phyloP scores from a whole-genome alignment of 2,113 vertebrate species.

The Eira barbara region DNA sequence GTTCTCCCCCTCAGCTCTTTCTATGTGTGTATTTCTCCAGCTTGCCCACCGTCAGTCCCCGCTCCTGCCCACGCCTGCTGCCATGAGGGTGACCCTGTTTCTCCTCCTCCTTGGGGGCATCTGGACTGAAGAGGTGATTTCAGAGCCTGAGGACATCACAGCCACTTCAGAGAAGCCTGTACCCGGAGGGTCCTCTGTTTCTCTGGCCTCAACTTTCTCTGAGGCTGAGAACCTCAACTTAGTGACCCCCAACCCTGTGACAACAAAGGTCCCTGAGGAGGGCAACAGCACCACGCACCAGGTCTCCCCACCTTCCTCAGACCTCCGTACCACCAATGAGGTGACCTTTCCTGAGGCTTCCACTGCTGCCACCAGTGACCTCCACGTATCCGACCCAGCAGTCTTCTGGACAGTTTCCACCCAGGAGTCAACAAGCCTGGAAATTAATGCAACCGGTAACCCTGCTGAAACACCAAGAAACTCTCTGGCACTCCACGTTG shows the following conservation, averaged over 20 bases:
- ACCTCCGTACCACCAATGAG: rapidly evolving
- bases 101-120: slow-evolving; percentile 14
- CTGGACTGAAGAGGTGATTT: background rate
- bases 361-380: rapidly evolving
- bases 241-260: rapidly evolving
- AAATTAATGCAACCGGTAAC: background rate
- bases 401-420: background rate
- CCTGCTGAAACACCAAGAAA: background rate
- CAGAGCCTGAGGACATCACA: rapidly evolving
- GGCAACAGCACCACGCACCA: rapidly evolving
- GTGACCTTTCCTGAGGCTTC: background rate
- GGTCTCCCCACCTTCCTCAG: background rate
- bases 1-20: background rate
- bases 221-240: background rate
- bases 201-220: rapidly evolving
- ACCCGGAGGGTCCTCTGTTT: rapidly evolving
- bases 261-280: no score
- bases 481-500: background rate
- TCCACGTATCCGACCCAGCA: background rate
- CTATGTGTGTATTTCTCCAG: background rate
- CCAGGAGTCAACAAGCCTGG: background rate
- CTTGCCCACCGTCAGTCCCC: background rate
- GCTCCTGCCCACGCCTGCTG: background rate
- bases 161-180: rapidly evolving
- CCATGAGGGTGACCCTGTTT: slow-evolving; percentile 14